Percentiles rank a stretch among this genome's conserved stretches.
Evolutionary conservation across 2,113 vertebrate species (phyloP).

Genomic region (Sapajus apella): DNA sequence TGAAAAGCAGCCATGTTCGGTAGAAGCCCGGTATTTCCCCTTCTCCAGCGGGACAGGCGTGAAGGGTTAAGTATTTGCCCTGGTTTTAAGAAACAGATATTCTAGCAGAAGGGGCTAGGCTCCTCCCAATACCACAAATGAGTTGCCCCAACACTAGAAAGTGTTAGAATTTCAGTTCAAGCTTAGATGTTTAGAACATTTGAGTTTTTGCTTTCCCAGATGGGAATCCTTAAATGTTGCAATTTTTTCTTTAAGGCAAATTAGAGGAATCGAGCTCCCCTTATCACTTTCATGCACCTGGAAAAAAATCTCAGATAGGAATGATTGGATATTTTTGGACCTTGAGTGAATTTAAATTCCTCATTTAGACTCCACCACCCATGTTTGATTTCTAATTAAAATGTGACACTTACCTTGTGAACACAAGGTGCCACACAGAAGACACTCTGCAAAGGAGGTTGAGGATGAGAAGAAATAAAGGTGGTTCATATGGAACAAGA

Average conservation of each 20-base stretch:
- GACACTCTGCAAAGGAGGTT: not conserved
- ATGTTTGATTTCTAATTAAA: slow-evolving; percentile 59
- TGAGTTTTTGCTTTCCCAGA: not conserved
- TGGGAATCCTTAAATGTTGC: slow-evolving; percentile 27
- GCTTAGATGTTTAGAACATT: not conserved
- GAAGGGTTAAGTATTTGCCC: not conserved
- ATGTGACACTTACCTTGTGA: not conserved
- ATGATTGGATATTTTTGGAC: slow-evolving; percentile 36
- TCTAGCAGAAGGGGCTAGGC: not conserved
- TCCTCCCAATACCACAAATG: not conserved
- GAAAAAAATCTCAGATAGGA: slow-evolving; percentile 35
- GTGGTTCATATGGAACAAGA: not conserved
- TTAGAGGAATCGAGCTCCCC: not conserved
- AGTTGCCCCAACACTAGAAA: not conserved
- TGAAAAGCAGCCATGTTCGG: not conserved
- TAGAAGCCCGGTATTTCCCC: not conserved
- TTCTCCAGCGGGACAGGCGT: not conserved
- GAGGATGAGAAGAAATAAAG: not conserved
- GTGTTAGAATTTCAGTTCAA: not conserved
- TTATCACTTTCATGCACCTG: slow-evolving; percentile 55
- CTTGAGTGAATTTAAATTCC: slow-evolving; percentile 34
- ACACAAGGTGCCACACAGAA: not conserved
- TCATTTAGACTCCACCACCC: slow-evolving; percentile 21
- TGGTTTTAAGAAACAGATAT: not conserved
- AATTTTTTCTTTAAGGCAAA: slow-evolving; percentile 20